A percentile compares a stretch with the other conserved stretches of the same genome.
Conservation (phyloP, 2,888 invertebrate genomes). For the Drosophila trichaetosa region DNA sequence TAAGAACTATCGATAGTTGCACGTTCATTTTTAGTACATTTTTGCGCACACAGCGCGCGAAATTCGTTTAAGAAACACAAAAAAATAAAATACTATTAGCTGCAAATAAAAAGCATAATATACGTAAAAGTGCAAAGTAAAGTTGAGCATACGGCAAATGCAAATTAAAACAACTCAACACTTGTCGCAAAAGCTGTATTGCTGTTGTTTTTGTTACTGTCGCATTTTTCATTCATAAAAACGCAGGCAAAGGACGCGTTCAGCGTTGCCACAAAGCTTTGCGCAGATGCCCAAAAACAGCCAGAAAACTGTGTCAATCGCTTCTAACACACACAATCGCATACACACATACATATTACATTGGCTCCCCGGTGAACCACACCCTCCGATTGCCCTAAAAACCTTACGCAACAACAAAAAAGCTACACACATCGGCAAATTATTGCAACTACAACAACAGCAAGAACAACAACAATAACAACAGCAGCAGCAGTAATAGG, state of each 20-base stretch:
- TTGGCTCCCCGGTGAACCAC: slow-evolving; percentile 77
- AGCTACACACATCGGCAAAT: slow-evolving; percentile 56
- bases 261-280: slow-evolving; percentile 46
- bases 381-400: slow-evolving; percentile 83
- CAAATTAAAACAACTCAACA: background rate
- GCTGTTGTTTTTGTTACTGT: slow-evolving; percentile 26
- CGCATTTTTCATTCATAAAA: slow-evolving; percentile 72
- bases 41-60: slow-evolving; percentile 6
- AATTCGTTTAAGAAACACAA: background rate
- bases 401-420: slow-evolving; percentile 79
- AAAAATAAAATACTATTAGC: background rate
- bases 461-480: slow-evolving; percentile 25
- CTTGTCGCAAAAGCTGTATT: slow-evolving; percentile 35
- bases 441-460: slow-evolving; percentile 52
- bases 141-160: background rate
- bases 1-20: slow-evolving; percentile 7
- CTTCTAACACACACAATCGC: slow-evolving; percentile 29
- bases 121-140: background rate
- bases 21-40: slow-evolving; percentile 44
- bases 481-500: slow-evolving; percentile 9
- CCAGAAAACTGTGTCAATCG: slow-evolving; percentile 68
- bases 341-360: slow-evolving; percentile 32
- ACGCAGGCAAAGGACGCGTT: slow-evolving; percentile 45
- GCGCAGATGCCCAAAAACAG: slow-evolving; percentile 53
- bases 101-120: background rate